Base-by-base conservation (phyloP, 2,888 invertebrate species). In the Chaetogeoica ovagalla region DNA sequence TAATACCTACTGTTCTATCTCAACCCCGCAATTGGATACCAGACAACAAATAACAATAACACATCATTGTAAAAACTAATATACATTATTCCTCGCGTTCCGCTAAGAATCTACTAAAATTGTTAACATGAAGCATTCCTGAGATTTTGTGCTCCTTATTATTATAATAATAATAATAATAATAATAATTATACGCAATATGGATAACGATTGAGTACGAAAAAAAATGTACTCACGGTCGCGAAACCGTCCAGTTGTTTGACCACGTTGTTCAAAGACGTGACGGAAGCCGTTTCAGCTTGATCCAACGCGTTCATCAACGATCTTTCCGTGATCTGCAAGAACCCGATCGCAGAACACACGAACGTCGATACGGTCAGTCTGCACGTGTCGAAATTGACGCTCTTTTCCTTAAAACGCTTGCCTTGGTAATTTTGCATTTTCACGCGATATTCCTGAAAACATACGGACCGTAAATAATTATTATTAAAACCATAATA, bases 321-420 rank as follows among this genome's bases (percentile, higher is more conserved):
- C 9, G n/a, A 39, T 9, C 30, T 19, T 23, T 79, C 79, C 4
- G 39, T 17, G 30, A 13, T 7, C 17, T 79, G 79, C n/a, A 79
- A 30, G 55, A 63, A 17, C 2, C 79, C 79, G 37, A 79, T 43
- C 15, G 65, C 8, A 19, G 55, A 39, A 30, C 43, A 65, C 6
- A 79, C 11, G 23, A 39, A 79, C 6, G 1, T 39, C 17, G 70
- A n/a, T 39, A 79, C 13, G n/a, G 3, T 15, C 17, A 19, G 55
- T 76, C 3, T 55, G 15, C 13, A 57, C 37, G 11, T 37, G 13
- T 79, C 63, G 0, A 39, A 60, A 1, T 52, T 13, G 11, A 1
- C 6, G 8, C 6, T 65, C 1, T 70, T 70, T 23, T 79, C 63
- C 8, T 55, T 62, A 0, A 37, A 23, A 70, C 23, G 2, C 2